Evolutionary conservation across 2,113 vertebrate genomes (phyloP).

Genomic region (Dasyornis broadbenti): DNA sequence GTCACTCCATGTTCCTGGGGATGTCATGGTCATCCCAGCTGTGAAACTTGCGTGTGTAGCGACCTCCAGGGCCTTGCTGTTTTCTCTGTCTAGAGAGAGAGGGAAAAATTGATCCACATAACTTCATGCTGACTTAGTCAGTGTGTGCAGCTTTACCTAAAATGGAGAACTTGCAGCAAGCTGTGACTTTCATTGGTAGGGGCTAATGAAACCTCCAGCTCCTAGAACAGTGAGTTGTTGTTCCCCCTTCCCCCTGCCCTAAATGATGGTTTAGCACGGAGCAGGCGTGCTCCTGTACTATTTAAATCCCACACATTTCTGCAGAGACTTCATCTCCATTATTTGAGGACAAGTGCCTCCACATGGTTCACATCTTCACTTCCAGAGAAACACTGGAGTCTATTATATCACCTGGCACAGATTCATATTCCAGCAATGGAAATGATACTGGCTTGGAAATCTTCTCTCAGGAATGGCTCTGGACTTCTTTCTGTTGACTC

Average conservation of each 20-base stretch:
- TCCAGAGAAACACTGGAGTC: constrained; percentile 4
- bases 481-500: constrained; percentile 29
- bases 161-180: constrained; percentile 36
- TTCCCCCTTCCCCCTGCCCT: background rate
- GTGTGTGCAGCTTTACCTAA: constrained; percentile 51
- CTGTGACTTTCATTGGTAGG: background rate
- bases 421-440: constrained; percentile 32
- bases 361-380: constrained; percentile 5
- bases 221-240: background rate
- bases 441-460: constrained; percentile 27
- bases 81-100: background rate
- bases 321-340: background rate
- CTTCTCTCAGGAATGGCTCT: constrained; percentile 10
- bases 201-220: background rate
- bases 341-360: constrained; percentile 3
- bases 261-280: background rate
- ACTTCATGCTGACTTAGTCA: constrained; percentile 19
- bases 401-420: constrained; percentile 38
- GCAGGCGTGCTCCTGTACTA: background rate
- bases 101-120: constrained; percentile 6
- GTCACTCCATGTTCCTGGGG: background rate
- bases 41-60: background rate
- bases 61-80: background rate
- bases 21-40: background rate
- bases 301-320: background rate